Conservation (phyloP, 2,797 vertebrate species). For the Psittacula derbiana region DNA sequence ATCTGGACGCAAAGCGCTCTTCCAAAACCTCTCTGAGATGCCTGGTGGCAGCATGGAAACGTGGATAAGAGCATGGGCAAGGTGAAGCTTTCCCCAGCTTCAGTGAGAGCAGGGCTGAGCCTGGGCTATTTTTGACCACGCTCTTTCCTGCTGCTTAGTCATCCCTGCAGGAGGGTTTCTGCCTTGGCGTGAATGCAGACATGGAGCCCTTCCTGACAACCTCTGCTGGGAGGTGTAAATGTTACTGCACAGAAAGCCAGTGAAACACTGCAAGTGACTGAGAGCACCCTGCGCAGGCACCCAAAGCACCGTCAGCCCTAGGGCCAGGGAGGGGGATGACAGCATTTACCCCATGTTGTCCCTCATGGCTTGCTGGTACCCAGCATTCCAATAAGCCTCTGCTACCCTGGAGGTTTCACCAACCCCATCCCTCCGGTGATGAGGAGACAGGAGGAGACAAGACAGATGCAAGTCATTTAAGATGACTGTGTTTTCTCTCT, state of each 20-base stretch:
- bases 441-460: background rate
- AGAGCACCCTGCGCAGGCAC: background rate
- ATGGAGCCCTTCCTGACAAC: background rate
- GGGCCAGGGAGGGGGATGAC: accelerated
- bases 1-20: background rate
- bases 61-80: background rate
- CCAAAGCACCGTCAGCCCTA: background rate
- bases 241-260: background rate
- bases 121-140: accelerated
- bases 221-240: background rate
- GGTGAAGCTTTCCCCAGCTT: background rate
- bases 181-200: background rate
- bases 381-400: background rate
- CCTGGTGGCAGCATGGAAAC: background rate
- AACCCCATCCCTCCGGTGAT: background rate
- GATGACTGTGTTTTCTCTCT: background rate
- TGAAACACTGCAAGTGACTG: background rate
- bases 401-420: background rate
- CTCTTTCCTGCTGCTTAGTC: background rate
- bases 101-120: background rate
- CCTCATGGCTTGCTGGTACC: background rate
- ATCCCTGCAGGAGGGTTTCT: background rate
- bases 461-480: background rate
- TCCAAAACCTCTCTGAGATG: background rate
- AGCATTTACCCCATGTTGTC: accelerated